Evolutionary conservation across 2,113 vertebrate genomes (phyloP), one percentile per base, ranked within the genome.

Genomic region (Morphnarchus princeps): DNA sequence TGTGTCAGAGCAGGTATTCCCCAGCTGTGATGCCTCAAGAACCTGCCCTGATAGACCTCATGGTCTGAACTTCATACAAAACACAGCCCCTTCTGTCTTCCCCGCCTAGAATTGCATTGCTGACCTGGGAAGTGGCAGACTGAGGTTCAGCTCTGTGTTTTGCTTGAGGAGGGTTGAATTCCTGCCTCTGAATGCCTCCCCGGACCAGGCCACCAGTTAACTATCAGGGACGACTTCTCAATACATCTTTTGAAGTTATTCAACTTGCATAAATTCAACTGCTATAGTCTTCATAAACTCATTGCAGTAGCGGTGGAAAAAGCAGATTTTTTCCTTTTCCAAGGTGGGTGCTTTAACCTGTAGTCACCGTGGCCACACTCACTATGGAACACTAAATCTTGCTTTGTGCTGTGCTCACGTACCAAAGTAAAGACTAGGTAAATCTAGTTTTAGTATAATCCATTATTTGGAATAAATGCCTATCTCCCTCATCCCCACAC

Each of bases 141-240:
- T 49, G 45, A 49, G 31, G 13, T 8, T 47, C 57, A 65, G 34
- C 15, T 69, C 36, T 40, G 54, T 11, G 19, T 36, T 76, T 32
- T 70, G 24, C 32, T 50, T 22, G 22, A 69, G 62, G 25, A 80
- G 13, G 49, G 38, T 4, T 71, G 10, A 40, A 69, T 40, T 54
- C 49, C 62, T 65, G 50, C 40, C 18, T 54, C 76, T 20, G 4
- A 47, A 9, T 21, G 38, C 76, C 19, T 65, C 29, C 43, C 14
- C 17, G 15, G 43, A 28, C 11, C 9, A 54, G 63, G 34, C 2
- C 55, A 61, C 24, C 36, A 19, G 40, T 38, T 40, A 50, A 49
- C 34, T 28, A 52, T 25, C n/a, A 38, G 50, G 34, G 18, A 65
- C 0, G 3, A 42, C 25, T 47, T 65, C 36, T 36, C 2, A 0